Evolutionary conservation across 2,888 invertebrate genomes (phyloP).

Genomic region (Spilarctia lutea): DNA sequence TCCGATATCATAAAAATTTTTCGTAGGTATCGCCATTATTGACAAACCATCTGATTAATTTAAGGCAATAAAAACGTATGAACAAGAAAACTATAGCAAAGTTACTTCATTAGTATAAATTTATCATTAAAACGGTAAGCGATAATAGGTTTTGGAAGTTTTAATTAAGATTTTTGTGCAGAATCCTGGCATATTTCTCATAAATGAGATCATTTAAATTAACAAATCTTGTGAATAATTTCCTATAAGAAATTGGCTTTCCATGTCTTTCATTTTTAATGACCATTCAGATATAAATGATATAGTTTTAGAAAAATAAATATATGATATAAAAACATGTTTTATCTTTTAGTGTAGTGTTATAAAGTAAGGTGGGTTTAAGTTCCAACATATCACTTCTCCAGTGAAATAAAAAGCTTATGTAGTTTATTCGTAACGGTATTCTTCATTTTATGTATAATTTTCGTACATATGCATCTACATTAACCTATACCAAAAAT

Average conservation of each 20-base stretch:
- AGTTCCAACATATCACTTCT: neutral
- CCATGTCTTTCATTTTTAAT: neutral
- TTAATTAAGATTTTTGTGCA: constrained; percentile 31
- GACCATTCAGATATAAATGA: neutral
- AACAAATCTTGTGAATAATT: constrained; percentile 19
- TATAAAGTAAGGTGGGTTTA: neutral
- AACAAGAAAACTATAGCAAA: constrained; percentile 33
- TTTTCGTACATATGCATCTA: neutral
- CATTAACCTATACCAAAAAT: neutral
- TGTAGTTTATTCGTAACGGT: neutral
- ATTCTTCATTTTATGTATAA: neutral
- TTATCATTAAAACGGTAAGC: constrained; percentile 21
- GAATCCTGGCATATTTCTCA: constrained; percentile 14
- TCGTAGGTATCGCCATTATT: constrained; percentile 50
- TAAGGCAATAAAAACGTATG: constrained; percentile 46
- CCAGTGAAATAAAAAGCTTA: neutral
- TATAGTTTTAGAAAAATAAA: neutral
- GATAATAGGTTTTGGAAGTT: constrained; percentile 31
- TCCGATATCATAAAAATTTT: constrained; percentile 70
- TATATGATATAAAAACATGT: neutral
- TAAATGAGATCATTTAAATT: constrained; percentile 32
- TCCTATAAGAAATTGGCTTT: constrained; percentile 7
- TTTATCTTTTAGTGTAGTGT: neutral
- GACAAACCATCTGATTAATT: constrained; percentile 54
- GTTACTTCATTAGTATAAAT: constrained; percentile 37